A percentile compares a stretch with the other conserved stretches of the same genome.
These are phyloP conservation scores for Onychorhynchus coronatus DNA, from an alignment of 2,113 vertebrate genomes.

Conservation along the genomic window DNA sequence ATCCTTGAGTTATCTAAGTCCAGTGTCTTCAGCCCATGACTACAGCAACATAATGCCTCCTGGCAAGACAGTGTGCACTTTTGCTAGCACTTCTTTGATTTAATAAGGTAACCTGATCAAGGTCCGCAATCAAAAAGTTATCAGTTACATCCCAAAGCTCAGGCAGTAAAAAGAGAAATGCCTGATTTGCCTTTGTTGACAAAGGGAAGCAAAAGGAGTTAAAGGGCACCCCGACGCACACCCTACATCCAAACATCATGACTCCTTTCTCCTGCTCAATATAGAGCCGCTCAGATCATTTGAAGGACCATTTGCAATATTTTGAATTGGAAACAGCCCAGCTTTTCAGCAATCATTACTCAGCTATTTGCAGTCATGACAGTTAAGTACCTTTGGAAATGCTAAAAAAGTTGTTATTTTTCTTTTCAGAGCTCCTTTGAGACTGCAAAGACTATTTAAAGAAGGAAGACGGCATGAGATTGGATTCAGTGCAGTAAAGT, in stretches of 20 bases:
- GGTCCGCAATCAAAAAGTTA: neutral
- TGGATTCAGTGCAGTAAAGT: slow-evolving; percentile 52
- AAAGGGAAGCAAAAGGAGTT: neutral
- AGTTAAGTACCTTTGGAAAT: slow-evolving; percentile 67
- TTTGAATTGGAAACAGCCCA: slow-evolving; percentile 26
- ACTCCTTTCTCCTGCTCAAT: neutral
- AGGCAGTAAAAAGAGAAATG: neutral
- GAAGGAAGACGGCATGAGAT: slow-evolving; percentile 65
- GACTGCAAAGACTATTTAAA: slow-evolving; percentile 68
- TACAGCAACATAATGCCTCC: neutral
- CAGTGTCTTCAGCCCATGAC: neutral
- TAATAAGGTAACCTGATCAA: neutral
- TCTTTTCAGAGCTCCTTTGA: slow-evolving; percentile 74
- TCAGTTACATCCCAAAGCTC: neutral
- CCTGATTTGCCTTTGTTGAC: neutral
- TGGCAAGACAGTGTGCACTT: neutral
- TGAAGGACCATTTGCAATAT: neutral
- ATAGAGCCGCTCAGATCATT: neutral
- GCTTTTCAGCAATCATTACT: slow-evolving; percentile 20
- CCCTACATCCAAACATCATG: neutral
- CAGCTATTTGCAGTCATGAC: slow-evolving; percentile 36
- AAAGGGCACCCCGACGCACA: neutral
- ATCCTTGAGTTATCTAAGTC: neutral
- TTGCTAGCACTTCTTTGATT: neutral
- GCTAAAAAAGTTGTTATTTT: slow-evolving; percentile 58